Evolutionary conservation across 2,888 invertebrate species (phyloP).

Genomic region (Microctonus hyperodae): DNA sequence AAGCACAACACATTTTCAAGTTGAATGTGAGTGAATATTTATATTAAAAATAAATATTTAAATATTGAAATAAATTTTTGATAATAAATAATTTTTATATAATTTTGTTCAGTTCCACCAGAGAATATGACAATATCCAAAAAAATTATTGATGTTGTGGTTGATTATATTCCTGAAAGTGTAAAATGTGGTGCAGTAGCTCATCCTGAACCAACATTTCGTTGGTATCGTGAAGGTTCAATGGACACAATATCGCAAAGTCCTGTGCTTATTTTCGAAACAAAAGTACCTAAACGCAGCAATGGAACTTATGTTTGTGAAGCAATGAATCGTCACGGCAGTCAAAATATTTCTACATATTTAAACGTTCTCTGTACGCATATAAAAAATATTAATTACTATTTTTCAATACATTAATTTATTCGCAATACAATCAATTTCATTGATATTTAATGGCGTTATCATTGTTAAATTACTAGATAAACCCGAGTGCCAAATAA

Average conservation of each 20-base stretch:
- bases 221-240: conserved; percentile 74
- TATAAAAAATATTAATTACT: not conserved
- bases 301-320: conserved; percentile 82
- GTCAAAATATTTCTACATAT: conserved; percentile 71
- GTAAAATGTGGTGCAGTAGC: conserved; percentile 71
- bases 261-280: conserved; percentile 69
- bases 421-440: no score
- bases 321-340: conserved; percentile 82
- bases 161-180: conserved; percentile 67
- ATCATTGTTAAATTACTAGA: conserved; percentile 69
- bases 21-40: conserved; percentile 79
- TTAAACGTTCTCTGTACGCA: conserved; percentile 86
- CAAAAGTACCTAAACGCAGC: conserved; percentile 74
- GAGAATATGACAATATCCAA: conserved; percentile 80
- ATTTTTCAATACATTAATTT: no score
- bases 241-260: conserved; percentile 63
- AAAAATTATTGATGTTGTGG: conserved; percentile 65
- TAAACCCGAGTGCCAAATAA: conserved; percentile 84
- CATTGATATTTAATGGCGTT: no score
- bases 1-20: conserved; percentile 84
- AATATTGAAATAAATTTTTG: not conserved
- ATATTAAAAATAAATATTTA: not conserved
- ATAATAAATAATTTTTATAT: not conserved
- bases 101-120: conserved; percentile 74
- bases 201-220: conserved; percentile 75